Conservation (phyloP, 92 coral and sea anemone genomes). For the Porites evermanni region DNA sequence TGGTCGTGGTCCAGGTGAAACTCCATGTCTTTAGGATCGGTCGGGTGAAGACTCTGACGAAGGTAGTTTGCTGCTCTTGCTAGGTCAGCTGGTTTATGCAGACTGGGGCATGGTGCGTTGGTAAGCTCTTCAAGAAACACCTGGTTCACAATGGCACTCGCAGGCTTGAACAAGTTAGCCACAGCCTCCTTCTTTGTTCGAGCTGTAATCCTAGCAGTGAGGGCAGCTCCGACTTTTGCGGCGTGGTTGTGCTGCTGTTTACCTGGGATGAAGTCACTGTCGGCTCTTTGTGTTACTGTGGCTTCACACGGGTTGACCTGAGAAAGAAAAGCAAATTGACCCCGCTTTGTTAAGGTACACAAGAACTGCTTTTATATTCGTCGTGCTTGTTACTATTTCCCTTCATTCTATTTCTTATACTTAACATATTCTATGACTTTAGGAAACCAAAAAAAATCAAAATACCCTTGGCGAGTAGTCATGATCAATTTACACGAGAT, state of each 20-base stretch:
- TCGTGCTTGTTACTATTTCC: no score
- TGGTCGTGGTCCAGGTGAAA: constrained; percentile 8
- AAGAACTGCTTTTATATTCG: no score
- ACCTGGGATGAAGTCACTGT: constrained; percentile 3
- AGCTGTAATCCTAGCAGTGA: constrained; percentile 1
- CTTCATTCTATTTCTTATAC: no score
- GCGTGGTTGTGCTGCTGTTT: constrained; percentile 7
- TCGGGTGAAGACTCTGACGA: not conserved
- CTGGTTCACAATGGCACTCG: constrained; percentile 29
- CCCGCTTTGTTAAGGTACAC: no score
- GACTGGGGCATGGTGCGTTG: constrained; percentile 17
- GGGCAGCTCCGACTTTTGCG: not conserved
- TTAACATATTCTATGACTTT: no score
- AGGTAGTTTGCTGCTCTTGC: constrained; percentile 14
- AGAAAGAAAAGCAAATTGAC: not conserved
- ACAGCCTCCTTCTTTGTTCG: constrained; percentile 20
- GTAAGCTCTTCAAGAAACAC: constrained; percentile 21
- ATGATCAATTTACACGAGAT: no score
- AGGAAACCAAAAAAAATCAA: not conserved
- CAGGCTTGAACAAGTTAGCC: constrained; percentile 19
- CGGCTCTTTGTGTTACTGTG: constrained; percentile 18
- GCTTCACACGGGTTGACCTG: constrained; percentile 23
- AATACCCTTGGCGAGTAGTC: not conserved
- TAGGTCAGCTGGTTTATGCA: constrained; percentile 10
- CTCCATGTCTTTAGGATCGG: constrained; percentile 9